phyloP scores from a whole-genome alignment of 2,888 invertebrate species.

The Sussaba pulchella region DNA sequence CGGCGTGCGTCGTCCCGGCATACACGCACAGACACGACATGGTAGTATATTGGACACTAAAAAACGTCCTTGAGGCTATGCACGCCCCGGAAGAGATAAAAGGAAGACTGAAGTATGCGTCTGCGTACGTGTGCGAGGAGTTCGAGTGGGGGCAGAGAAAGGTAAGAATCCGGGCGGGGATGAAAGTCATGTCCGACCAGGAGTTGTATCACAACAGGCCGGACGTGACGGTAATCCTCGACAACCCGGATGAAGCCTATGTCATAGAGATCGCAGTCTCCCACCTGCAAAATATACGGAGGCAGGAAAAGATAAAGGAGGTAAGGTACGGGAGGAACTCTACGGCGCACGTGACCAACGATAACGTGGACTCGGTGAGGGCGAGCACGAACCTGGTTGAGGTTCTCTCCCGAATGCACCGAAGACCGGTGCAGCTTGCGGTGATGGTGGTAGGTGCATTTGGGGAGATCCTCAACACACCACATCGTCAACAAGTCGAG shows the following conservation, averaged over 20 bases:
- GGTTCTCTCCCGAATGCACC: slow-evolving; percentile 10
- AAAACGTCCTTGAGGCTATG: not conserved
- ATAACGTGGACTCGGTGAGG: not conserved
- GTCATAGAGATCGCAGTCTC: slow-evolving; percentile 46
- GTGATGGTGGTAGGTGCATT: slow-evolving; percentile 5
- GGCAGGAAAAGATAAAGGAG: slow-evolving; percentile 52
- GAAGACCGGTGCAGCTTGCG: slow-evolving; percentile 27
- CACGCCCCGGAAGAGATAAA: not conserved
- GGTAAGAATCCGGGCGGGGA: slow-evolving; percentile 24
- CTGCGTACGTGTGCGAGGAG: not conserved
- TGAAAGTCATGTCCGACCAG: not conserved
- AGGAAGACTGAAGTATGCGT: not conserved
- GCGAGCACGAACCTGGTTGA: slow-evolving; percentile 19
- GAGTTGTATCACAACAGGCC: slow-evolving; percentile 44
- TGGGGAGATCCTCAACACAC: not conserved
- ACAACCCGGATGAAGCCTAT: slow-evolving; percentile 24
- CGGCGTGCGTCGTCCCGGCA: not conserved
- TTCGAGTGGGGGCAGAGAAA: not conserved
- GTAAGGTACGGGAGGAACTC: slow-evolving; percentile 41
- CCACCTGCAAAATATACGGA: slow-evolving; percentile 52
- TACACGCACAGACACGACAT: not conserved
- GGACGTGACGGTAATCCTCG: slow-evolving; percentile 17
- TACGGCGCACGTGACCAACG: not conserved
- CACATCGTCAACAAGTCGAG: too few relatives aligned
- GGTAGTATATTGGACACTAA: not conserved